Evolutionary conservation across 1,140 invertebrate genomes (phyloP), one percentile per base, ranked within the genome.

Genomic region (Zaprionus davidi): DNA sequence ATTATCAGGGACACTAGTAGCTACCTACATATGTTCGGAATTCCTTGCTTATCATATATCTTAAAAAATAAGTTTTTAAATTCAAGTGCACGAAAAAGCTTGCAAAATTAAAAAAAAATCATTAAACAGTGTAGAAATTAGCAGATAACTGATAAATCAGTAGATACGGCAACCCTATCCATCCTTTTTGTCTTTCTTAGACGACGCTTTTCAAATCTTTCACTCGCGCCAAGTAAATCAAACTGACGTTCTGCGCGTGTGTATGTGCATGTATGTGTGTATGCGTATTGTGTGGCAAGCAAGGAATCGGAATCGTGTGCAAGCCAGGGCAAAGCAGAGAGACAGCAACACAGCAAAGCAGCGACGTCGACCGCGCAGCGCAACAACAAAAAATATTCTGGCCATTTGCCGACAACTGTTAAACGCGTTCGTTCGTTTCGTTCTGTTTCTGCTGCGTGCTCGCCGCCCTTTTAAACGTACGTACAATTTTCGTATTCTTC

Each of bases 401-500:
- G 73, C 60, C 75, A 77, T 77, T 77, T 77, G 75, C 70, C 71
- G 75, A 77, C 75, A 64, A 63, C 71, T 59, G 64, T 77, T 77
- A 73, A 72, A 64, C 75, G 75, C 70, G 74, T 77, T 72, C 75
- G 70, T 63, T 77, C 53, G 60, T 49, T 60, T 44, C 17, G 56
- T 67, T 67, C 53, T 73, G 49, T 68, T 57, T 72, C 46, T 62
- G 69, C 62, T 53, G 46, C 69, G 68, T 49, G 53, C 66, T 66
- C 51, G 63, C 57, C 62, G 62, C 62, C 69, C 70, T 71, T 71
- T 72, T n/a, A 36, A 67, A 65, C 66, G 51, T 75, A 64, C 73
- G 74, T 73, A 71, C 44, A 44, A 36, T 62, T 49, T 59, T 72
- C 44, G 31, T 64, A 57, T 64, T 49, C 38, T 24, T 71, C 44